Conservation (phyloP, 2,797 vertebrate genomes). For the Danio tinwini region DNA sequence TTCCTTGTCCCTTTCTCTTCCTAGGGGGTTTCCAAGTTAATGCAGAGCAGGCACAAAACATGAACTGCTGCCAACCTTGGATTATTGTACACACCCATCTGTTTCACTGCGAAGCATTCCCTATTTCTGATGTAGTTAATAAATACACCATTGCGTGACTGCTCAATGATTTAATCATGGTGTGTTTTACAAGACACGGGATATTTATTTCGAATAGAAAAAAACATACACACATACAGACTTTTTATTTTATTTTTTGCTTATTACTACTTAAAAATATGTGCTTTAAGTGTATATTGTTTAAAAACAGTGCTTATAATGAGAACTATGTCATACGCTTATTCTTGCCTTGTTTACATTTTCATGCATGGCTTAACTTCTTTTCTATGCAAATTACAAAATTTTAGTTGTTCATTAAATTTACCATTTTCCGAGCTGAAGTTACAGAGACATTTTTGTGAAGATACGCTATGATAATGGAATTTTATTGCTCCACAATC, state of each 20-base stretch:
- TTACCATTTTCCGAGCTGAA: not conserved
- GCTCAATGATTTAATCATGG: slow-evolving; percentile 30
- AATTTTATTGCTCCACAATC: not conserved
- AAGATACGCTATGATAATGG: not conserved
- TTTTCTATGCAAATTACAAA: not conserved
- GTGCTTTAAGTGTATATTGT: not conserved
- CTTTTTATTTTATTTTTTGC: too few species aligned
- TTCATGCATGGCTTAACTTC: too few species aligned
- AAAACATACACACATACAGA: not conserved
- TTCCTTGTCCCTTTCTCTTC: slow-evolving; percentile 28
- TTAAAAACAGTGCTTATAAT: not conserved
- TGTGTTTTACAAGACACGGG: not conserved
- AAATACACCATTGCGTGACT: slow-evolving; percentile 40
- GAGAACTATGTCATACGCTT: not conserved
- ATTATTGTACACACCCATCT: slow-evolving; percentile 24
- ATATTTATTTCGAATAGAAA: not conserved
- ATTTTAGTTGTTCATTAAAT: not conserved
- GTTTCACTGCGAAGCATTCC: slow-evolving; percentile 52
- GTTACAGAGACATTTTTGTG: not conserved
- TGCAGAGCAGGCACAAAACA: not conserved
- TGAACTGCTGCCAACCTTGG: not conserved
- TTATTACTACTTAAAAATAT: too few species aligned
- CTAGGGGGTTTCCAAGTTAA: slow-evolving; percentile 54
- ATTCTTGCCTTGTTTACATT: not conserved
- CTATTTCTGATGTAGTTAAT: slow-evolving; percentile 45